These are phyloP conservation scores for Lymantria monacha DNA, from an alignment of 2,888 invertebrate genomes.

Conservation along the genomic window DNA sequence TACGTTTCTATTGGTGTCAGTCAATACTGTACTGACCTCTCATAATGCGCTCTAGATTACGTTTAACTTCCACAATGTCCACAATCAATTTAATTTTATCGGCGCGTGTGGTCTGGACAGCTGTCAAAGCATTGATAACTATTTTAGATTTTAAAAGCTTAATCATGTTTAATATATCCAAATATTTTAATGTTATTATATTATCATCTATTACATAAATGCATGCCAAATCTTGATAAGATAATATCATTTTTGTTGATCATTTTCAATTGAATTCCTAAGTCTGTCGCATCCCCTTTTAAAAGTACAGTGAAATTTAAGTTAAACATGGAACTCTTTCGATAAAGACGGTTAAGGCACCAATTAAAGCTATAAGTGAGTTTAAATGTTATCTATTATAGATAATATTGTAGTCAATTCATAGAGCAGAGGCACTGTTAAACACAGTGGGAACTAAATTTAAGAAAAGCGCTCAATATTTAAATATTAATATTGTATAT, in stretches of 20 bases:
- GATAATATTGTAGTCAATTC: no score
- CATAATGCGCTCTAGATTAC: slow-evolving; percentile 69
- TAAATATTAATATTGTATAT: no score
- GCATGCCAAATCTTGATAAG: neutral
- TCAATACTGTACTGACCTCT: slow-evolving; percentile 70
- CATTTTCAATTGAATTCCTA: no score
- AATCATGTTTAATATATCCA: slow-evolving; percentile 6
- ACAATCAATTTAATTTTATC: slow-evolving; percentile 57
- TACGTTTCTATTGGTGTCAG: slow-evolving; percentile 59
- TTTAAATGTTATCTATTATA: no score
- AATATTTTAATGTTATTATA: slow-evolving; percentile 6
- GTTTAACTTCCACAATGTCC: slow-evolving; percentile 47
- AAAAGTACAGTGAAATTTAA: no score
- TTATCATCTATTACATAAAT: neutral
- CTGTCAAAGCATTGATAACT: slow-evolving; percentile 53
- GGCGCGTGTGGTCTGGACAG: slow-evolving; percentile 48
- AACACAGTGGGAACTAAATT: no score
- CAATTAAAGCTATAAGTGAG: no score
- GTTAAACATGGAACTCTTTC: no score
- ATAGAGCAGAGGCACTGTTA: no score
- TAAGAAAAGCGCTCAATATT: no score
- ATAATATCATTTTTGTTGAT: neutral
- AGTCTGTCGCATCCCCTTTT: no score
- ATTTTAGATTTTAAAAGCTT: slow-evolving; percentile 19
- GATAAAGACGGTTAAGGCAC: no score